These are phyloP conservation scores for Callipepla squamata DNA, from an alignment of 2,113 vertebrate species.

Conservation along the genomic window DNA sequence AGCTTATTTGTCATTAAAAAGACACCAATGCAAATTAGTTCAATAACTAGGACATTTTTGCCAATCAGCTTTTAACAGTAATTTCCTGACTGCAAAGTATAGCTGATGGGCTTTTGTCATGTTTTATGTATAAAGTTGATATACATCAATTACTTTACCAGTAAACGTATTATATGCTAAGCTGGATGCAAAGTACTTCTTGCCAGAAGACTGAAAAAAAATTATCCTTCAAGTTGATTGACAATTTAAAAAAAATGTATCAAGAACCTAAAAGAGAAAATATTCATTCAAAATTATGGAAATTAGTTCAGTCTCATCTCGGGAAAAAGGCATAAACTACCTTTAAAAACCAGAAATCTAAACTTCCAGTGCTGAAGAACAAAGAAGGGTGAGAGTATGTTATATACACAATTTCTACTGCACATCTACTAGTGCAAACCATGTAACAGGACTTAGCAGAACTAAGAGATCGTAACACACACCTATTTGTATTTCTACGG, in stretches of 20 bases:
- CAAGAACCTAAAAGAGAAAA: background rate
- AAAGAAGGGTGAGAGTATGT: background rate
- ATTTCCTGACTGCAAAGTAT: conserved; percentile 45
- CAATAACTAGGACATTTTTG: conserved; percentile 41
- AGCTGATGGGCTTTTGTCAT: conserved; percentile 48
- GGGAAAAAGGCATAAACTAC: background rate
- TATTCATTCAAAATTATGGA: background rate
- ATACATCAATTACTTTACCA: conserved; percentile 55
- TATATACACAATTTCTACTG: background rate
- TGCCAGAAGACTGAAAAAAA: background rate
- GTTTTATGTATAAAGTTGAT: conserved; percentile 68
- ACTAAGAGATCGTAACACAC: background rate
- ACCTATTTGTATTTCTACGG: background rate
- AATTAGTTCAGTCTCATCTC: background rate
- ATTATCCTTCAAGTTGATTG: background rate
- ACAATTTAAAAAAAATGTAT: background rate
- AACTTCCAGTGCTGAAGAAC: background rate
- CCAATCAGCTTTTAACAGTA: conserved; percentile 43
- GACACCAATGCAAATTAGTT: conserved; percentile 26
- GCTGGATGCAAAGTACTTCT: conserved; percentile 44
- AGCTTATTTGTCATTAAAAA: conserved; percentile 29
- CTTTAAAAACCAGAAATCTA: background rate
- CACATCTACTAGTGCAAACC: background rate
- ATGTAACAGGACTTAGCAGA: background rate
- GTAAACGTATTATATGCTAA: conserved; percentile 35